Evolutionary conservation across 2,113 vertebrate species (phyloP).

Genomic region (Physeter macrocephalus): DNA sequence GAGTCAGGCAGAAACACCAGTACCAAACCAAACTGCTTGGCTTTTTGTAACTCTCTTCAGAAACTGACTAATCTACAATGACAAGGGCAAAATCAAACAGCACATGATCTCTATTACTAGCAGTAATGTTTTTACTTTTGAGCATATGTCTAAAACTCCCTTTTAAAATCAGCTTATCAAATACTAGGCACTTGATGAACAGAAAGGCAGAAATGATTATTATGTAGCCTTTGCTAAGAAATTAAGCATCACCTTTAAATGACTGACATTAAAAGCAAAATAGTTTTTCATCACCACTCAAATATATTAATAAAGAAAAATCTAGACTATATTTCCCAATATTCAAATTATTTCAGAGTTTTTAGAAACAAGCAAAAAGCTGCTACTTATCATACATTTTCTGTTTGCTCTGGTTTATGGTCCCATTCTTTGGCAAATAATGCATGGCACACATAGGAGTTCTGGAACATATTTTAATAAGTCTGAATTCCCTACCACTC

Average conservation of each 20-base stretch:
- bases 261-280: background rate
- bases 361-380: background rate
- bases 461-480: background rate
- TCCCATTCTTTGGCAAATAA: background rate
- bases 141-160: background rate
- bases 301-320: background rate
- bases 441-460: background rate
- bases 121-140: background rate
- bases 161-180: background rate
- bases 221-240: background rate
- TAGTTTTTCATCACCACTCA: background rate
- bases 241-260: conserved; percentile 15
- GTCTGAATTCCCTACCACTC: background rate
- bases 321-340: background rate
- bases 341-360: background rate
- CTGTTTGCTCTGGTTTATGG: background rate
- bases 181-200: background rate
- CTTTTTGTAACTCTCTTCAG: background rate
- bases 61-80: background rate
- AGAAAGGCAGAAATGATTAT: background rate
- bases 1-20: background rate
- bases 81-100: background rate
- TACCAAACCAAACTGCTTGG: background rate
- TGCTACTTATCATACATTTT: background rate
- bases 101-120: background rate